A percentile compares a stretch with the other conserved stretches of the same genome.
phyloP scores from a whole-genome alignment of 2,797 vertebrate genomes.

The Phoebastria nigripes region DNA sequence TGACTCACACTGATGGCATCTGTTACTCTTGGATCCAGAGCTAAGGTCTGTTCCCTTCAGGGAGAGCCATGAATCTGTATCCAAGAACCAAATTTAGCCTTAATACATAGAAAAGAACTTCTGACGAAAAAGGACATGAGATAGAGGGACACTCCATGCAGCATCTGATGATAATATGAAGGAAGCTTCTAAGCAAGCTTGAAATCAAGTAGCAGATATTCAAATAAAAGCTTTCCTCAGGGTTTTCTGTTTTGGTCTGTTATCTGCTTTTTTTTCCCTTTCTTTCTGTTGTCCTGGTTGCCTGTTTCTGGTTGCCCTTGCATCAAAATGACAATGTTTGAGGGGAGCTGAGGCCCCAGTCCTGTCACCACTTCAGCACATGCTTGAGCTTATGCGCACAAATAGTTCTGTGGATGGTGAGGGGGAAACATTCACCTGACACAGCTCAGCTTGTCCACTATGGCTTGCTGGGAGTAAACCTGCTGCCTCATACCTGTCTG shows the following conservation, averaged over 20 bases:
- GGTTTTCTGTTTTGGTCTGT: neutral
- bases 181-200: neutral
- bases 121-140: neutral
- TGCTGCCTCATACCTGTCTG: neutral
- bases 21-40: slow-evolving; percentile 36
- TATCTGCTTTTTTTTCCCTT: neutral
- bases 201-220: neutral
- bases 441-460: neutral
- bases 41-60: slow-evolving; percentile 11
- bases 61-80: neutral
- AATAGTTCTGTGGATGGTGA: neutral
- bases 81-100: slow-evolving; percentile 18
- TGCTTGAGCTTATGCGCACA: neutral
- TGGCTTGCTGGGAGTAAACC: neutral
- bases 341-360: neutral
- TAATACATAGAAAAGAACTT: neutral
- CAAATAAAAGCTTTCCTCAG: neutral
- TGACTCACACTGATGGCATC: slow-evolving; percentile 45
- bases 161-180: neutral
- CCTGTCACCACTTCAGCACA: neutral
- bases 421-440: neutral
- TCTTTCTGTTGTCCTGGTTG: neutral
- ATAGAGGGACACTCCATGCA: neutral
- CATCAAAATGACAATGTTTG: neutral
- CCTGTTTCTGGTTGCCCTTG: neutral